Evolutionary conservation across 2,113 vertebrate genomes (phyloP).

Genomic region (Brachyhypopomus gauderio): DNA sequence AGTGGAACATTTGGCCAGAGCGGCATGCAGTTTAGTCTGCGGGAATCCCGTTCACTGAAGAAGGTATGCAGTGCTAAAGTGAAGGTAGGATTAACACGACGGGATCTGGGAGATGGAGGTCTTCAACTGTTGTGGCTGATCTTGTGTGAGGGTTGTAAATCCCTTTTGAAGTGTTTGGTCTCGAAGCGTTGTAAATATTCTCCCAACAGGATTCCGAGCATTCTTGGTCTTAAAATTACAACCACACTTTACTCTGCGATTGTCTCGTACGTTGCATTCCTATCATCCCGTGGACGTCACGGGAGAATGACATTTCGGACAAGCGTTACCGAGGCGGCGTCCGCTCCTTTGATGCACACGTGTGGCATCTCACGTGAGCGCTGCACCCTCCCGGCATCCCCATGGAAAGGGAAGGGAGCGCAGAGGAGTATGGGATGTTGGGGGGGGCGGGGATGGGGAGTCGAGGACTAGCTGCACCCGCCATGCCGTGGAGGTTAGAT

Average conservation of each 20-base stretch:
- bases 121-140: not conserved
- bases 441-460: constrained; percentile 55
- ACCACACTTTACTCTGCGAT: not conserved
- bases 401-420: constrained; percentile 29
- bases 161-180: not conserved
- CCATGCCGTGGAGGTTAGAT: constrained; percentile 63
- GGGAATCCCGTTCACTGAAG: constrained; percentile 7
- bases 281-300: not conserved
- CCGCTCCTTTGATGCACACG: constrained; percentile 9
- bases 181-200: constrained; percentile 2
- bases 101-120: not conserved
- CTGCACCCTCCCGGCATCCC: constrained; percentile 25
- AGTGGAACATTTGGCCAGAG: constrained; percentile 18
- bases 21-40: constrained; percentile 23
- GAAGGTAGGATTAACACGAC: not conserved
- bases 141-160: not conserved
- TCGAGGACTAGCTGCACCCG: constrained; percentile 43
- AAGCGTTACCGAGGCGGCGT: not conserved
- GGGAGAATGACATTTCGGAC: not conserved
- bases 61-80: not conserved
- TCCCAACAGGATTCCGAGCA: not conserved
- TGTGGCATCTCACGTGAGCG: constrained; percentile 28
- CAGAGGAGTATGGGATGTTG: constrained; percentile 52
- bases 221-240: not conserved
- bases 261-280: constrained; percentile 1